Percentiles rank a stretch among this genome's conserved stretches.
phyloP scores from a whole-genome alignment of 2,888 invertebrate species.

The Pardosa pseudoannulata region DNA sequence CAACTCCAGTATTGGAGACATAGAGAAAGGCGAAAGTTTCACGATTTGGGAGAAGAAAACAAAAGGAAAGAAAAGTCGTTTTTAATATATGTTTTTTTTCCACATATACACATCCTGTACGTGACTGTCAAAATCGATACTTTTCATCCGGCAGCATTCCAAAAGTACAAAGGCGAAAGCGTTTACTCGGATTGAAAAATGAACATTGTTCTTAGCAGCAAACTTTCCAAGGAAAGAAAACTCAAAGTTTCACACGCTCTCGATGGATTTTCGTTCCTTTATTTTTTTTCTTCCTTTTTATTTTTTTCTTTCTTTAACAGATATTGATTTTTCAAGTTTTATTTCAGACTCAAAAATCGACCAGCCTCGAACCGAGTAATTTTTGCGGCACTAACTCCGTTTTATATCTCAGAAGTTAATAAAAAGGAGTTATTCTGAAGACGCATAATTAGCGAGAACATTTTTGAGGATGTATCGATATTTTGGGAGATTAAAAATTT shows the following conservation, averaged over 20 bases:
- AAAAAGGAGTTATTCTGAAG: not conserved
- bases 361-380: not conserved
- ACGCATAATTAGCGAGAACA: not conserved
- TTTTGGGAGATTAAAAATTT: not conserved
- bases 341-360: not conserved
- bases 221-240: not conserved
- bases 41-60: not conserved
- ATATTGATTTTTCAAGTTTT: not conserved
- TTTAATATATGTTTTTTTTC: not conserved
- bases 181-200: slow-evolving; percentile 2
- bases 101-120: not conserved
- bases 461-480: not conserved
- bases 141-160: not conserved
- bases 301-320: not conserved
- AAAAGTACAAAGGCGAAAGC: not conserved
- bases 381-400: not conserved
- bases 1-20: not conserved
- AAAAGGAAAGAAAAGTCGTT: not conserved
- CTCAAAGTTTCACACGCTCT: not conserved
- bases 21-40: not conserved
- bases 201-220: slow-evolving; percentile 1
- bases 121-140: not conserved
- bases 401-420: not conserved
- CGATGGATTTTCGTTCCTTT: not conserved
- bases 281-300: not conserved